Base-by-base conservation (phyloP, 2,888 invertebrate species). In the Ptychoptera albimana region DNA sequence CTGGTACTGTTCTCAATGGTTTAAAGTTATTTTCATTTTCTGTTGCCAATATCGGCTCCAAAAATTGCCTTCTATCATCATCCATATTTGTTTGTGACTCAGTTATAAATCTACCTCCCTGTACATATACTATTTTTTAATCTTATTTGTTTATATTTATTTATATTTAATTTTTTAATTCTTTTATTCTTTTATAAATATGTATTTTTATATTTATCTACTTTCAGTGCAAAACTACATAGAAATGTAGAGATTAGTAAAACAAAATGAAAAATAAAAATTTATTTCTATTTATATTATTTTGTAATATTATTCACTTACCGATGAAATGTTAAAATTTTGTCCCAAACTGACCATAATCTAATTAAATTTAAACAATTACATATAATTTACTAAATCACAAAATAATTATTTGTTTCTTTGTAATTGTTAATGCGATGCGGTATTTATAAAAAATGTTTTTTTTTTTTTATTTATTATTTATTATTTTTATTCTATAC, bases 1-100 rank as follows among this genome's bases (percentile, higher is more conserved):
- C 56, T 39, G 59, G 58, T 46, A 60, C 54, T 1, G 64, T 65
- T 46, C 60, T 61, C 31, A 65, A 44, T 13, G 56, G 53, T 42
- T 57, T 60, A 48, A 57, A 64, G 23, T 49, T 44, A 31, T 54
- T 53, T 43, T 57, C 57, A 16, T 55, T 49, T 42, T 57, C 54
- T 0, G 63, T 54, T n/a, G 57, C 55, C 3, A 63, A 49, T 8
- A 64, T 59, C 1, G 64, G 61, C 47, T 64, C 60, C 15, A 58
- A 52, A 8, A 63, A 49, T 36, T 58, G 55, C 23, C 59, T 57
- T 3, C 53, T 52, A 42, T 64, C 62, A 42, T 48, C 52, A 2
- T 49, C 49, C 46, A 48, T 53, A 10, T 45, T 49, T 45, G 50
- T 45, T 51, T 41, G 53, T 51, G 23, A 23, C 23, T 52, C 53